Percentiles rank a stretch among this genome's conserved stretches.
Evolutionary conservation across 1,140 invertebrate genomes (phyloP).

Genomic region (Solenopsis fugax): DNA sequence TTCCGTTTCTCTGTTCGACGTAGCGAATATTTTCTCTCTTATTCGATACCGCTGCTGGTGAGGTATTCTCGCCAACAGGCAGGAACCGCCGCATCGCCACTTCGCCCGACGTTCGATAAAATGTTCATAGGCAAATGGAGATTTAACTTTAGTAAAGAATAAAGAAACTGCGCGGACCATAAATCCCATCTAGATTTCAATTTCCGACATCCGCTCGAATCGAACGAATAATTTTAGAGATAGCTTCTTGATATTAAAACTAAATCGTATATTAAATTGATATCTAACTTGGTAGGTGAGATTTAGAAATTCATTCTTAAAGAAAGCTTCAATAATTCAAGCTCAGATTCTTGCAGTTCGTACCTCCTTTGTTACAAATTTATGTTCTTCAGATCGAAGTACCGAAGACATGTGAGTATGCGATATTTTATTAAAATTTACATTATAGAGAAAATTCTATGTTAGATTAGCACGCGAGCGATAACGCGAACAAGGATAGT

Average conservation of each 20-base stretch:
- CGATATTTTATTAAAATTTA: conserved; percentile 31
- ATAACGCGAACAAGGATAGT: conserved; percentile 16
- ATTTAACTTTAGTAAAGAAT: conserved; percentile 48
- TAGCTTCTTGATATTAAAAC: background rate
- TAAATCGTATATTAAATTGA: conserved; percentile 5
- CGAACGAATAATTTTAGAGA: conserved; percentile 14
- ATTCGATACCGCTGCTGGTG: conserved; percentile 12
- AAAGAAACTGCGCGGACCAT: conserved; percentile 30
- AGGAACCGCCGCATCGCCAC: conserved; percentile 1
- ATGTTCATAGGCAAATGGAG: conserved; percentile 55
- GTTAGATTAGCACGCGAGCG: conserved; percentile 23
- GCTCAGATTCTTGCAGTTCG: background rate
- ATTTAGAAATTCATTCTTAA: background rate
- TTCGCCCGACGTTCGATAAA: conserved; percentile 28
- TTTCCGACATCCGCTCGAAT: conserved; percentile 33
- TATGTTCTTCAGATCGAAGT: background rate
- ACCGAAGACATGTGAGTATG: background rate
- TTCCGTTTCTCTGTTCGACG: conserved; percentile 37
- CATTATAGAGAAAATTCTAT: background rate
- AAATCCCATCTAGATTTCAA: conserved; percentile 52
- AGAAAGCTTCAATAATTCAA: background rate
- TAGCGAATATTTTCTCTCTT: conserved; percentile 49
- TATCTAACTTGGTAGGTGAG: background rate
- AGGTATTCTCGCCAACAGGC: conserved; percentile 32
- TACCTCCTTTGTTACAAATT: background rate